Conservation (phyloP, 2,888 invertebrate species). For the Drosophila putrida region DNA sequence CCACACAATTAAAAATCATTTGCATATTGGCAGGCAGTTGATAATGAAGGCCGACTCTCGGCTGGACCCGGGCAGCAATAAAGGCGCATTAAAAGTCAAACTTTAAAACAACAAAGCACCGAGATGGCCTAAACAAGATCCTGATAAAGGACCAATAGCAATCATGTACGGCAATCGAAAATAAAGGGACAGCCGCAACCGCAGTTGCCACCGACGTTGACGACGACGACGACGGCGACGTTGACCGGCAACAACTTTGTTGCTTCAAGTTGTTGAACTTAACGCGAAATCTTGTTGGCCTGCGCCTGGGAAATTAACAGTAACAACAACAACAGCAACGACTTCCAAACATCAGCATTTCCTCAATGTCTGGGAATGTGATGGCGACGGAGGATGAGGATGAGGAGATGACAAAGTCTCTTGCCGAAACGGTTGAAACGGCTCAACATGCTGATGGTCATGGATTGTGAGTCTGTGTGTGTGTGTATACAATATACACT, state of each 20-base stretch:
- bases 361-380: constrained; percentile 47
- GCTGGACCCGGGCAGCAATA: constrained; percentile 28
- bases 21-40: constrained; percentile 58
- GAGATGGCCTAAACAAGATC: constrained; percentile 79
- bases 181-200: constrained; percentile 28
- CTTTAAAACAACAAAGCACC: constrained; percentile 65
- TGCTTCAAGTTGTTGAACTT: constrained; percentile 81
- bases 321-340: constrained; percentile 43
- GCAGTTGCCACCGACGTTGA: constrained; percentile 70
- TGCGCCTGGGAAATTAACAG: constrained; percentile 79
- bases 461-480: constrained; percentile 23
- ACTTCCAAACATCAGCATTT: constrained; percentile 51
- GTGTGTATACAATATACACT: background rate
- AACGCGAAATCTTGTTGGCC: constrained; percentile 81
- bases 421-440: constrained; percentile 39
- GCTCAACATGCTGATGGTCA: constrained; percentile 29
- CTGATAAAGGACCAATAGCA: constrained; percentile 78
- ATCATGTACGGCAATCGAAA: constrained; percentile 69
- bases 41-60: constrained; percentile 53
- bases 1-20: constrained; percentile 74
- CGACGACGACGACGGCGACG: constrained; percentile 10
- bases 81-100: constrained; percentile 61
- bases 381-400: constrained; percentile 6
- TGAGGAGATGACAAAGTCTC: constrained; percentile 38
- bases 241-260: constrained; percentile 76